phyloP scores from a whole-genome alignment of 2,797 vertebrate genomes.

The Dendrocincla tyrannina region DNA sequence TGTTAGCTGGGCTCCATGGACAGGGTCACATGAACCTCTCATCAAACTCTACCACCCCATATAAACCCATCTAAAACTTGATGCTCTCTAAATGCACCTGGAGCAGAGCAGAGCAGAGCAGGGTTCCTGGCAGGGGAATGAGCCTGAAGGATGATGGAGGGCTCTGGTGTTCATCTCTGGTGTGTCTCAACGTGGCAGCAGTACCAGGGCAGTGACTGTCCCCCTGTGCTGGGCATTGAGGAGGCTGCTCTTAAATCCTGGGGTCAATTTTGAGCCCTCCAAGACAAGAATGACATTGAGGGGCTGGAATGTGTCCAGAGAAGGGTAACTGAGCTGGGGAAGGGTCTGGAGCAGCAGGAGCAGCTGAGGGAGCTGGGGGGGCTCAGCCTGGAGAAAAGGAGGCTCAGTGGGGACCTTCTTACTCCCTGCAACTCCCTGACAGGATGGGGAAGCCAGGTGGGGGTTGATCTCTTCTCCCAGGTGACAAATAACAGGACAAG shows the following conservation, averaged over 20 bases:
- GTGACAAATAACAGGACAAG: neutral
- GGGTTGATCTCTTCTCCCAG: neutral
- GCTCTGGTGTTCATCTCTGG: neutral
- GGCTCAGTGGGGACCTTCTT: neutral
- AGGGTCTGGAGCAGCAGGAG: neutral
- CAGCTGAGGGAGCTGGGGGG: neutral
- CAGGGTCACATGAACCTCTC: neutral
- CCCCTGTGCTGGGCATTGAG: neutral
- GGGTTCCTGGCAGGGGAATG: neutral
- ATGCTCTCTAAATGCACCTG: neutral
- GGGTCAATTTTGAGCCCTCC: neutral
- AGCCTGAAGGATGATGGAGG: constrained; percentile 6
- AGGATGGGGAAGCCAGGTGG: rapidly evolving
- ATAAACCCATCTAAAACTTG: neutral
- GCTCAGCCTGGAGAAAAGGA: neutral
- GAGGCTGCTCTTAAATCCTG: neutral
- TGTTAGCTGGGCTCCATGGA: neutral
- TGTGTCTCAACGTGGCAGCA: neutral
- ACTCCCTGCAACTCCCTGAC: neutral
- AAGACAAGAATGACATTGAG: neutral
- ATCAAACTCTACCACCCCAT: neutral
- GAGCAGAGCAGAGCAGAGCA: neutral
- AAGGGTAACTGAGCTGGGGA: neutral
- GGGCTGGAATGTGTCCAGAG: neutral
- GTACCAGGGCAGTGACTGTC: neutral